Evolutionary conservation across 2,888 invertebrate genomes (phyloP), one percentile per base, ranked within the genome.

Genomic region (Strigamia transsilvanica): DNA sequence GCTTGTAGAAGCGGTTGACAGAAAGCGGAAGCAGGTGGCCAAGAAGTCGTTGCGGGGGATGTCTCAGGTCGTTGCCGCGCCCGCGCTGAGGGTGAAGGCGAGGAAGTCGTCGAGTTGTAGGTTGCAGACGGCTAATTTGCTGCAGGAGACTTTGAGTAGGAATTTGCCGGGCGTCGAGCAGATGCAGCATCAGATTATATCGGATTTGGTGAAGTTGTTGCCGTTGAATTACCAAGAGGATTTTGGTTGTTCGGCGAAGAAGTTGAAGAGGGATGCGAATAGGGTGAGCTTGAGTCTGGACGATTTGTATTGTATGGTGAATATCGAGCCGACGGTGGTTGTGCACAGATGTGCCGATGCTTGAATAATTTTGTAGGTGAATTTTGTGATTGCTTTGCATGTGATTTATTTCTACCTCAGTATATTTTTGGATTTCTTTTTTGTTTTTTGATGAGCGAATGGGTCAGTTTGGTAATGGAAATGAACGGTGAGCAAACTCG

Each of bases 111-210:
- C 66, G 23, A 66, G 66, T 27, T 66, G 66, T 66, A 7, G 66
- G 12, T 15, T 66, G 23, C 66, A 66, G 10, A 66, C 27, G 1
- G 66, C 66, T 0, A 66, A 9, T 66, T 27, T 66, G 23, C 15
- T 66, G 27, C 66, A 66, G 15, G 66, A 66, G 32, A 66, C 66
- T 23, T 66, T 66, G 32, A 66, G 66, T 66, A 66, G 13, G 27
- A 66, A 66, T 66, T 66, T 79, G 41, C 79, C 79, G 4, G 79
- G 41, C 3, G 66, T 66, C 15, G 66, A 66, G 10, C 66, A 66
- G 66, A 66, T 66, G 66, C 66, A 66, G 13, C 66, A 66, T 66
- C 66, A 66, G 27, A 66, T 66, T 66, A 66, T 66, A 27, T 66
- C 66, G 10, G 66, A 66, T 42, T 41, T 41, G 42, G 79, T 79